Evolutionary conservation across 2,888 invertebrate species (phyloP).

Genomic region (Trachelus tabidus): DNA sequence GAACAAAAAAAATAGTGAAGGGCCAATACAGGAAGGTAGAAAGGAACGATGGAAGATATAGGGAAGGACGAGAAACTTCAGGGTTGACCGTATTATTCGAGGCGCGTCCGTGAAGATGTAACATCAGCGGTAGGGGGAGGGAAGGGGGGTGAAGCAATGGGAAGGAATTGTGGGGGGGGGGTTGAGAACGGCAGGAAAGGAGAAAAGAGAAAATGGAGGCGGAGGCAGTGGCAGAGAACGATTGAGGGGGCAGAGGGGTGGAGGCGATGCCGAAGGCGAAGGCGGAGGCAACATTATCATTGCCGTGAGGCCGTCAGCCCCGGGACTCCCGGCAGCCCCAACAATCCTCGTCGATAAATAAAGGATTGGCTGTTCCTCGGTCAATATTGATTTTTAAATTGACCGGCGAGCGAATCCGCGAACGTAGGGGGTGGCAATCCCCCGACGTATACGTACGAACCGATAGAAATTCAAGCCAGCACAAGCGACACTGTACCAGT

Average conservation of each 20-base stretch:
- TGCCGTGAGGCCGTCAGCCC: conserved; percentile 37
- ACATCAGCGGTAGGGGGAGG: neutral
- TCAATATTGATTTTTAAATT: conserved; percentile 67
- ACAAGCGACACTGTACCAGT: conserved; percentile 19
- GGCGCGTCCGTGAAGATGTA: conserved; percentile 59
- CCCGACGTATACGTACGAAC: conserved; percentile 44
- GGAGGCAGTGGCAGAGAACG: neutral
- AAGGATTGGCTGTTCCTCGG: conserved; percentile 62
- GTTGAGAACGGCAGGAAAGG: neutral
- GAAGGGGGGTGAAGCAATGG: neutral
- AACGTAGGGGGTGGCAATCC: conserved; percentile 19
- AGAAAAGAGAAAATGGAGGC: neutral
- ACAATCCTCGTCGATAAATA: conserved; percentile 63
- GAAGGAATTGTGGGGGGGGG: too few species aligned
- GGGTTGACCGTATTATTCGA: conserved; percentile 60
- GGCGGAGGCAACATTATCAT: conserved; percentile 34
- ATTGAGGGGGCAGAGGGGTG: neutral
- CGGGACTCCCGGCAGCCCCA: conserved; percentile 43
- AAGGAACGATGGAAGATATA: neutral
- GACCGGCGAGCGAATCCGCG: conserved; percentile 62
- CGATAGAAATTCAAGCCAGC: conserved; percentile 60
- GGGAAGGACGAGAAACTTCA: conserved; percentile 8
- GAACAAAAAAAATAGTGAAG: neutral
- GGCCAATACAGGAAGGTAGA: neutral
- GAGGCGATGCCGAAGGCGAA: conserved; percentile 39